Evolutionary conservation across 1,140 invertebrate genomes (phyloP), one percentile per base, ranked within the genome.

Genomic region (Pseudomyrmex cubaensis): DNA sequence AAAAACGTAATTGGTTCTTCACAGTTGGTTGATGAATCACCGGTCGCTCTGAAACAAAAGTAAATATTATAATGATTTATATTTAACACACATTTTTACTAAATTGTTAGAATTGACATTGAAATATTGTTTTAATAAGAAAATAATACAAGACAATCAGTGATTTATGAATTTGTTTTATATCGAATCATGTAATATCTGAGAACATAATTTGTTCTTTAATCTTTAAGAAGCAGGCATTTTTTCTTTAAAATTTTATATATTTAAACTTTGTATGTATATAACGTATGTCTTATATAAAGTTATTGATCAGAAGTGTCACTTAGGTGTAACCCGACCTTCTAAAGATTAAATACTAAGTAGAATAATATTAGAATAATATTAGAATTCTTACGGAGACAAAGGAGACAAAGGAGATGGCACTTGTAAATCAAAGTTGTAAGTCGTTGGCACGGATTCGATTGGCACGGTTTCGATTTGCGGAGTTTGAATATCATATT

Each of bases 371-470:
- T 17, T 59, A 2, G 20, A 46, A 44, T 61, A 62, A 13, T 50
- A 35, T 17, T 59, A 2, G 20, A 46, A 50, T 61, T 67, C 59
- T 87, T 75, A 88, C 85, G 66, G 7, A 57, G 2, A 88, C 85
- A 56, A 10, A 57, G 5, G 44, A 22, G 66, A 2, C 4, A n/a
- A n/a, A n/a, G n/a, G n/a, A n/a, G 56, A 0, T 22, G 85, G 85
- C n/a, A 77, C 35, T 4, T 78, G 50, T 46, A 87, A 3, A 9
- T 17, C 48, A 9, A 75, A 74, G 12, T 86, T 62, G 7, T 87
- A 84, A 52, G 5, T 74, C 20, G 3, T 74, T 3, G 50, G 1
- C 35, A 35, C 35, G 35, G 35, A 35, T 35, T 35, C 0, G 4
- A 17, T 4, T 35, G 20, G 44, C 4, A n/a, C 15, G 10, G 56